Evolutionary conservation across 2,797 vertebrate genomes (phyloP), one percentile per base, ranked within the genome.

Genomic region (Rhynchonycteris naso): DNA sequence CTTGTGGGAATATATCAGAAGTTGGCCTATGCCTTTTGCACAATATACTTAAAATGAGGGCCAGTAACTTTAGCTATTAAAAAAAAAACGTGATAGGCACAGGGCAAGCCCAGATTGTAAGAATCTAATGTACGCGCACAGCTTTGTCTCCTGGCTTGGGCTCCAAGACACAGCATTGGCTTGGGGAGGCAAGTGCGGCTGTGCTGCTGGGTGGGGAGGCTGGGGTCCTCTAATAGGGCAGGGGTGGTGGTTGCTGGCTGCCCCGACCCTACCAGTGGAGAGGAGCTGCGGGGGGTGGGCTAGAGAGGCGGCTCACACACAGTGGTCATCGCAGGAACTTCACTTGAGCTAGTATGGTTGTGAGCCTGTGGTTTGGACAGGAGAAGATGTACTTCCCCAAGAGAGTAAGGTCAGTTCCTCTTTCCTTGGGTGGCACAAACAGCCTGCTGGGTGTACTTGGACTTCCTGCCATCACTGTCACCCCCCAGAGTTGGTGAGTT

Each of bases 1-100:
- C 98, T 98, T 98, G 97, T 98, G 98, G 98, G 98, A 98, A 98
- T 98, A 98, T 97, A 97, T 98, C 98, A 97, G 97, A 98, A 98
- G 98, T 98, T 98, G 97, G 98, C 97, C 98, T 97, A 94, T 94
- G 97, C 97, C 98, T 97, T 96, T 89, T 85, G 81, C 94, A 97
- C 97, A 97, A 90, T 95, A 96, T 98, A 97, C 97, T 98, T 97
- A 93, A 98, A 97, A 95, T 74, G 96, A 97, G 95, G 97, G 96
- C 19, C 30, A 95, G 89, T 97, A 97, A 97, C 95, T 97, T 97
- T 72, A 95, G 94, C 95, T 97, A 96, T 97, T 97, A 97, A 96
- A 91, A 95, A 96, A 91, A 95, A 96, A 95, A 93, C 91, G 97
- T 88, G 96, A 94, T 93, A 95, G 94, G 95, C 94, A 94, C 83